Conservation (phyloP, 2,113 vertebrate genomes). For the Crotalus horridus region DNA sequence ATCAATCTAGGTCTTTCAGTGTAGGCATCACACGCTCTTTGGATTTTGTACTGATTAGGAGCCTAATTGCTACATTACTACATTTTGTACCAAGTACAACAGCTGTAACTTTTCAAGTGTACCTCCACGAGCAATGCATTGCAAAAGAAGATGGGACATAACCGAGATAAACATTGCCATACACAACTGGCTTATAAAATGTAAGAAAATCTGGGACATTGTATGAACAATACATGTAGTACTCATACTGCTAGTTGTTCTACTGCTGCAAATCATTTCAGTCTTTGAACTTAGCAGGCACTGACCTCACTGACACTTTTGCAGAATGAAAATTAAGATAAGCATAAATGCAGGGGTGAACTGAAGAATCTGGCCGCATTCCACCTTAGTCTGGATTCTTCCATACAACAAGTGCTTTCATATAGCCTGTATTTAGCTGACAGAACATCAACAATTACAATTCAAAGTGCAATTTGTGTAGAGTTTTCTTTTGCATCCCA, state of each 20-base stretch:
- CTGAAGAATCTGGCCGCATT: background rate
- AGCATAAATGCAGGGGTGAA: conserved; percentile 5
- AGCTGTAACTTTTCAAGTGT: background rate
- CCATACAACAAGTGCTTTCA: background rate
- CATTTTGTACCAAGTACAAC: background rate
- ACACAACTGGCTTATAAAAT: conserved; percentile 40
- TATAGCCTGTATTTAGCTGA: background rate
- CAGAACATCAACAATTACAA: background rate
- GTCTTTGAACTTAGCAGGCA: conserved; percentile 63
- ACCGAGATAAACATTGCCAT: background rate
- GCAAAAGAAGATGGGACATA: background rate
- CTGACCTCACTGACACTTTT: conserved; percentile 50
- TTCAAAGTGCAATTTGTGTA: background rate
- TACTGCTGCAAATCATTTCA: conserved; percentile 42
- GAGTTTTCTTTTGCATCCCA: background rate
- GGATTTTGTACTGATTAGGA: background rate
- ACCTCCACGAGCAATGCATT: background rate
- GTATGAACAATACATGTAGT: conserved; percentile 15
- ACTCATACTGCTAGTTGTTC: conserved; percentile 64
- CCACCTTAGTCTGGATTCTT: background rate
- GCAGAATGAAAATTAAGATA: conserved; percentile 44
- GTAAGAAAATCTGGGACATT: conserved; percentile 39
- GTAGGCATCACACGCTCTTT: background rate
- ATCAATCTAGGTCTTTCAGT: background rate
- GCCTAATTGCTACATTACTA: background rate